These are phyloP conservation scores for Drosophila siamana DNA, from an alignment of 2,888 invertebrate genomes.

Conservation along the genomic window DNA sequence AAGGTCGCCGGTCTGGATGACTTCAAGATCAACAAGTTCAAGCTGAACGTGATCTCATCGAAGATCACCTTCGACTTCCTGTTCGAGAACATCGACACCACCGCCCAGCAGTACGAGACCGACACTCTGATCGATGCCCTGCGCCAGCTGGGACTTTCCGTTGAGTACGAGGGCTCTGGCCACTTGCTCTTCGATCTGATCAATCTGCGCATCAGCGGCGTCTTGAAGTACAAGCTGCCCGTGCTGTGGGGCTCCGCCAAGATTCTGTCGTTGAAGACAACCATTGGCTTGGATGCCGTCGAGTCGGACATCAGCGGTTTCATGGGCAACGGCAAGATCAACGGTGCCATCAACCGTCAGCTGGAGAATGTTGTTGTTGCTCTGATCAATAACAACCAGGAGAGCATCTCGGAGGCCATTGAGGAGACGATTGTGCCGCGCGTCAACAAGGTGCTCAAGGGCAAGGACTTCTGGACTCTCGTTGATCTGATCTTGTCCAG, in stretches of 20 bases:
- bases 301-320: conserved; percentile 77
- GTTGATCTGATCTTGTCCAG: conserved; percentile 69
- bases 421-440: conserved; percentile 74
- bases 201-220: conserved; percentile 76
- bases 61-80: conserved; percentile 77
- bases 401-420: conserved; percentile 70
- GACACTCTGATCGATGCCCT: conserved; percentile 76
- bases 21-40: conserved; percentile 77
- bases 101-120: conserved; percentile 76
- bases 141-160: conserved; percentile 69
- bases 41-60: conserved; percentile 71
- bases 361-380: conserved; percentile 71
- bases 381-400: conserved; percentile 73
- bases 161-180: conserved; percentile 80
- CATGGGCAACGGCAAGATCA: conserved; percentile 70
- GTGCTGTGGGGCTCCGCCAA: conserved; percentile 82
- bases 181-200: conserved; percentile 72
- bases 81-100: conserved; percentile 74
- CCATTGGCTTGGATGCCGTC: conserved; percentile 66
- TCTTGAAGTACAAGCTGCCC: conserved; percentile 78
- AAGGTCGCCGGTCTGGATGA: conserved; percentile 80
- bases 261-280: conserved; percentile 75
- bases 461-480: conserved; percentile 80
- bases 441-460: conserved; percentile 77
- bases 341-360: conserved; percentile 70